Conservation (phyloP, 2,797 vertebrate genomes). For the Valencia hispanica region DNA sequence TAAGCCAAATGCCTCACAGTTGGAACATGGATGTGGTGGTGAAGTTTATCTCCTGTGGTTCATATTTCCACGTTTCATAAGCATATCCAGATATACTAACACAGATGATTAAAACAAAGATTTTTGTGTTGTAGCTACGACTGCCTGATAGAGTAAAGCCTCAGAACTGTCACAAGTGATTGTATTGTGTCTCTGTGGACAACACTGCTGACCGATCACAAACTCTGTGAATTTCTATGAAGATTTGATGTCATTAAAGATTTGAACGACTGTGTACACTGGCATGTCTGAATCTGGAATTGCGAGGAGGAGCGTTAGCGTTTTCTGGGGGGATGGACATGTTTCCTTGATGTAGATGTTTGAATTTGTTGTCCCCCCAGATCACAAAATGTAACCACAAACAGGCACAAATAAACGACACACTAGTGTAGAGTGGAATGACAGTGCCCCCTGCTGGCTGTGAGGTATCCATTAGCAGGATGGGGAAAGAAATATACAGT, state of each 20-base stretch:
- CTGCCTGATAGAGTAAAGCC: conserved; percentile 14
- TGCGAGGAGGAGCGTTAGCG: neutral
- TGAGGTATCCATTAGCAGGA: no score
- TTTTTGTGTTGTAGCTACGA: neutral
- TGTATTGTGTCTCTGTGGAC: conserved; percentile 1
- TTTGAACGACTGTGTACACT: conserved; percentile 6
- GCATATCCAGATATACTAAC: neutral
- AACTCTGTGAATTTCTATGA: conserved; percentile 33
- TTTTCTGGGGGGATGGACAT: no score
- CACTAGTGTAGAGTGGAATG: neutral
- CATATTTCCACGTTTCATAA: neutral
- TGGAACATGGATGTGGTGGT: conserved; percentile 40
- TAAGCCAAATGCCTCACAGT: conserved; percentile 35
- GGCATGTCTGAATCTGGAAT: neutral
- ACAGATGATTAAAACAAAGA: neutral
- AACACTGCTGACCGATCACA: conserved; percentile 2
- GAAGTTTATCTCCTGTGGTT: conserved; percentile 33
- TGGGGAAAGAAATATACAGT: no score
- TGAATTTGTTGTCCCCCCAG: neutral
- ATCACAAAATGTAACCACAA: neutral
- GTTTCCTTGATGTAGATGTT: neutral
- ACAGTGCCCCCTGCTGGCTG: conserved; percentile 42
- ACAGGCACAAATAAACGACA: neutral
- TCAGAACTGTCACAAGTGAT: conserved; percentile 12
- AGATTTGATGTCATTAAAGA: conserved; percentile 57